phyloP scores from a whole-genome alignment of 2,888 invertebrate genomes.

The Platycnemis pennipes region DNA sequence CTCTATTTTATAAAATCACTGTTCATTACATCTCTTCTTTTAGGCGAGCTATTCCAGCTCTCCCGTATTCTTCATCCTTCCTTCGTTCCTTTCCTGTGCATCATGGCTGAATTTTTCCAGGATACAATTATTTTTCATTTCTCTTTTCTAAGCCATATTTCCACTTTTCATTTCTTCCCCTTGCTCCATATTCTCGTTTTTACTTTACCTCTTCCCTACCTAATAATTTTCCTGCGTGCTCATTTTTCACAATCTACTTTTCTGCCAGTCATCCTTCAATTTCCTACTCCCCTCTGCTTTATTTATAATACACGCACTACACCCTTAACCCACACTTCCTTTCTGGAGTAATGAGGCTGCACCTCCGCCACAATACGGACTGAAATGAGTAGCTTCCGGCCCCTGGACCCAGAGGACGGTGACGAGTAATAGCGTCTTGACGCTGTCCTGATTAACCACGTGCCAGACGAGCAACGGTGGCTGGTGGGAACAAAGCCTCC shows the following conservation, averaged over 20 bases:
- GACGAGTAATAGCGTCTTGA: not conserved
- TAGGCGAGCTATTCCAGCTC: not conserved
- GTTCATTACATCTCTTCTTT: not conserved
- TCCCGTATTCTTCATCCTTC: not conserved
- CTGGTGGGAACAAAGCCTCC: not conserved
- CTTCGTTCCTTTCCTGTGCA: too few relatives aligned
- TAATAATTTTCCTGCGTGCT: not conserved
- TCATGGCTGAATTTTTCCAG: too few relatives aligned
- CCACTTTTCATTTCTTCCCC: not conserved
- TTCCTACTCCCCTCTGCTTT: not conserved
- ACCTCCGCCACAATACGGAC: not conserved
- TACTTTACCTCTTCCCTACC: not conserved
- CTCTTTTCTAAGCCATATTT: not conserved
- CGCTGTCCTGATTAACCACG: not conserved
- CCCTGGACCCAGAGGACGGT: not conserved
- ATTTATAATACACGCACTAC: not conserved
- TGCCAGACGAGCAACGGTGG: not conserved
- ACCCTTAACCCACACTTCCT: not conserved
- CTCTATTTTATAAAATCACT: not conserved
- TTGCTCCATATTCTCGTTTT: not conserved
- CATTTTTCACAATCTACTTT: not conserved
- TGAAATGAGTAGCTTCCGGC: slow-evolving; percentile 21
- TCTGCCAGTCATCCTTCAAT: not conserved
- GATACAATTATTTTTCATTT: too few relatives aligned
- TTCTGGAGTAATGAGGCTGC: slow-evolving; percentile 22